Evolutionary conservation across 2,113 vertebrate genomes (phyloP).

Genomic region (Illadopsis cleaveri): DNA sequence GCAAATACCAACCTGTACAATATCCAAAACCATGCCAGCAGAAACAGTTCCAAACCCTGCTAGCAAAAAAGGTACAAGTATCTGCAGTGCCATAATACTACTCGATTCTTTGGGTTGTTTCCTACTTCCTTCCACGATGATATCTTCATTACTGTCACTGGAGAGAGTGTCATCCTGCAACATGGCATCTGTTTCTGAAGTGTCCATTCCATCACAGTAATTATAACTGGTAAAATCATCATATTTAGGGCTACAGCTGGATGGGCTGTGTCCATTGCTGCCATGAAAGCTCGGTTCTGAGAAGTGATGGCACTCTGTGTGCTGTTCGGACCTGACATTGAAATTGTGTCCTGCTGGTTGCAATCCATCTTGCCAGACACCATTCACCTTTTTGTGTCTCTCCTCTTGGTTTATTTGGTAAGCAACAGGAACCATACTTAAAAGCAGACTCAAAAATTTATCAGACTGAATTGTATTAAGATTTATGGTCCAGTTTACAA

Average conservation of each 20-base stretch:
- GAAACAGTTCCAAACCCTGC: conserved; percentile 96
- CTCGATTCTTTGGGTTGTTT: conserved; percentile 88
- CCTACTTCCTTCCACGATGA: conserved; percentile 65
- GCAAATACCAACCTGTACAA: conserved; percentile 88
- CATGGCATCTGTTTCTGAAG: conserved; percentile 87
- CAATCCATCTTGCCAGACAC: conserved; percentile 77
- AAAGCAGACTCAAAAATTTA: conserved; percentile 82
- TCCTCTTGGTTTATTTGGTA: conserved; percentile 92
- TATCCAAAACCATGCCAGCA: conserved; percentile 95
- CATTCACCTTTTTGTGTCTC: conserved; percentile 84
- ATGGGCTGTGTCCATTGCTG: conserved; percentile 72
- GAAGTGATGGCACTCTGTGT: conserved; percentile 80
- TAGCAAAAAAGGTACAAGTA: conserved; percentile 90
- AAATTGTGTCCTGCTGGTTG: conserved; percentile 72
- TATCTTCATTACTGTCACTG: conserved; percentile 65
- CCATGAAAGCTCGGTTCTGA: conserved; percentile 76
- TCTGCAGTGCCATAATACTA: conserved; percentile 90
- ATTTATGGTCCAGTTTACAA: conserved; percentile 78
- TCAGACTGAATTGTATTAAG: conserved; percentile 82
- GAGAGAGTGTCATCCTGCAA: conserved; percentile 67
- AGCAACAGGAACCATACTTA: conserved; percentile 92
- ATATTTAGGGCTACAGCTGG: conserved; percentile 73
- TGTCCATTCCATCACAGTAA: conserved; percentile 80
- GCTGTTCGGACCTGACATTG: conserved; percentile 78
- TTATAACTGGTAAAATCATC: conserved; percentile 72